Evolutionary conservation across 2,113 vertebrate species (phyloP), one percentile per base, ranked within the genome.

Genomic region (Apus apus): DNA sequence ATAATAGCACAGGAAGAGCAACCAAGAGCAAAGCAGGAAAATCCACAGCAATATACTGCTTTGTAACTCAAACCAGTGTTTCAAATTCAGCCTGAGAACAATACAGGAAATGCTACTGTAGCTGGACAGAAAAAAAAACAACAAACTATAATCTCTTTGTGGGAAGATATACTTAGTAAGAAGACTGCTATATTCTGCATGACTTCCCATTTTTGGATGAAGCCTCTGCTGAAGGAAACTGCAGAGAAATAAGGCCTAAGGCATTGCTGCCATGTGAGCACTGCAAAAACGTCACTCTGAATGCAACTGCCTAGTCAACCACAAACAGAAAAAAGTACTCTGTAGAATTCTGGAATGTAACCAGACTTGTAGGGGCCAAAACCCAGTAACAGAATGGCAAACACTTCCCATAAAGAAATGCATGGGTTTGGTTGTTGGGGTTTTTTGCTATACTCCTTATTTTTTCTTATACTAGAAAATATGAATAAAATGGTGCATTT

Each of bases 61-160:
- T 74, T 85, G 25, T 56, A 89, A 82, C 27, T 32, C n/a, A 89
- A 95, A 91, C 13, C 72, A 82, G 8, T 0, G 0, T n/a, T 84
- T 78, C 61, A 89, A 94, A 93, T 68, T 73, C 57, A 91, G 15
- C 40, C 70, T 54, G 18, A 87, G 85, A 70, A 89, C 73, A 58
- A 50, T 6, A 30, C 21, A 87, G 40, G 36, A 89, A 89, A 85
- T 2, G 11, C 48, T 74, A 74, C 38, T 8, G 26, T 85, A 87
- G 43, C 22, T 72, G 87, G 58, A 92, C 57, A 77, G 88, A 94
- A 91, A 57, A 76, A 91, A 57, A 76, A 74, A 64, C 89, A 3
- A 27, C 60, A 43, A 64, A 14, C 26, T 30, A 50, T 50, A 29
- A 68, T 62, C 85, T 83, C 51, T 57, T 43, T 73, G 51, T 71